Base-by-base conservation (phyloP, 2,888 invertebrate genomes). In the Dynastes tityus region DNA sequence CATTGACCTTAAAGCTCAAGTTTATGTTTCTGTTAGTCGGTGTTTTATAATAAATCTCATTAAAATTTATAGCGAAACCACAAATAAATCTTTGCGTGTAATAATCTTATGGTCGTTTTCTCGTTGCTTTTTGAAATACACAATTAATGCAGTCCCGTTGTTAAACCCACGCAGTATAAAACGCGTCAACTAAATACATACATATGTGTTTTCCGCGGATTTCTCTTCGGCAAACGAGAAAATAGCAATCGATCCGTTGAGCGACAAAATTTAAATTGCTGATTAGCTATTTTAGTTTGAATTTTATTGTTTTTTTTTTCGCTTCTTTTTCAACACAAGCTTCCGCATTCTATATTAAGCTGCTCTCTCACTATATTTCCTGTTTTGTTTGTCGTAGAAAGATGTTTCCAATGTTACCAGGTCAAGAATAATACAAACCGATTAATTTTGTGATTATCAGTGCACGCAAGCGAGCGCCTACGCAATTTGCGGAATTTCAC, bases 401-500 rank as follows among this genome's bases (percentile, higher is more conserved):
- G 11, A 58, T 73, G 22, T 22, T 22, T 22, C 13, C 40, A 58
- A 58, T 61, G 58, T 61, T 73, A 58, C 40, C 73, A 58, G 73
- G 73, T 73, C 73, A 58, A 73, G 58, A 73, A 73, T 73, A 61
- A 58, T 16, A 16, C 13, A 22, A 13, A 51, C 27, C 13, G 27
- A 70, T 13, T 16, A 29, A 49, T 40, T 55, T 73, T 71, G 16
- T 40, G 40, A 55, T 40, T 51, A 29, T 27, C 11, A 45, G 9
- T 16, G 22, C 16, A 68, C 49, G 29, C 63, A 22, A 49, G 68
- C 29, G 27, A 29, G 13, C 3, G 51, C 73, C 73, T 40, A 58
- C 73, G n/a, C 73, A 37, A 37, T 37, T 13, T 22, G 16, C 29
- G 37, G 73, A 73, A 73, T 73, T 58, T 73, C 58, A 73, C 73